Evolutionary conservation across 2,113 vertebrate species (phyloP).

Genomic region (Apistogramma diplotaenia): DNA sequence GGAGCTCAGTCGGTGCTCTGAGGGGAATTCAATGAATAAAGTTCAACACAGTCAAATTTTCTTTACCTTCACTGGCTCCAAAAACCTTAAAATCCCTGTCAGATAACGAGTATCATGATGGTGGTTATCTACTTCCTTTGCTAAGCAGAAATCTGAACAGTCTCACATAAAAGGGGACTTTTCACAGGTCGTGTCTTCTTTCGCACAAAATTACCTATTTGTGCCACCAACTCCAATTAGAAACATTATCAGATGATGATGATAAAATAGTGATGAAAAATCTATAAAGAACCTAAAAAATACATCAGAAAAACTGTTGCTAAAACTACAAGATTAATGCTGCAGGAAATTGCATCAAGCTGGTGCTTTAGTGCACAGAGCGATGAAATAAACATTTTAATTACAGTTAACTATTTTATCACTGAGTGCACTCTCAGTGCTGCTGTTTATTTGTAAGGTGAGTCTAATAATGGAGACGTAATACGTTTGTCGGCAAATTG

Average conservation of each 20-base stretch:
- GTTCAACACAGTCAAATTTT: neutral
- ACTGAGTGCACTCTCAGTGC: too few species aligned
- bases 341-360: neutral
- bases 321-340: neutral
- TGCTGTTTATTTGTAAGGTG: too few species aligned
- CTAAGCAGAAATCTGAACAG: neutral
- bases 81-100: neutral
- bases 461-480: too few species aligned
- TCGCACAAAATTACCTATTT: neutral
- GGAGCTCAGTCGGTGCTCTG: neutral
- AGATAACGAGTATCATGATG: neutral
- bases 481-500: too few species aligned
- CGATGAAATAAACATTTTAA: too few species aligned
- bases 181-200: neutral
- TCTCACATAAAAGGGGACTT: neutral
- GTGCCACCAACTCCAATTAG: neutral
- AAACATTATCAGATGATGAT: too few species aligned
- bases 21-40: neutral
- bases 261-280: too few species aligned
- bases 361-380: neutral
- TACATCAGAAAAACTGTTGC: neutral
- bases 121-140: neutral
- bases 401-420: too few species aligned
- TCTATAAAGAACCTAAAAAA: neutral
- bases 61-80: neutral